Conservation (phyloP, 1,140 invertebrate genomes). For the Drosophila suzukii region DNA sequence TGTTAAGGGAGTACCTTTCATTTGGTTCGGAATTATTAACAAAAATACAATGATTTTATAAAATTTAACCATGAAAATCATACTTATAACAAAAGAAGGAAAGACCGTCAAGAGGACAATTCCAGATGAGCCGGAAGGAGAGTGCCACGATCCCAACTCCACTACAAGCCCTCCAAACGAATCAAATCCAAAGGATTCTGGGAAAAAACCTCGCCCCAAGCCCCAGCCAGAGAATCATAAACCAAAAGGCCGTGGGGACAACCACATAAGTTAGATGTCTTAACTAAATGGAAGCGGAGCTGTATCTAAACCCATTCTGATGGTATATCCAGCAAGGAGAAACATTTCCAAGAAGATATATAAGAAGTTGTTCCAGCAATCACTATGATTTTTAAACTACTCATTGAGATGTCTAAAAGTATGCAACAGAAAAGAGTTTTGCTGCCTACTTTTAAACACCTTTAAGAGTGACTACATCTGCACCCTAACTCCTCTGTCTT, state of each 20-base stretch:
- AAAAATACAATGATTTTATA: background rate
- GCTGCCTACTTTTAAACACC: too few species aligned
- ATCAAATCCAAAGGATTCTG: background rate
- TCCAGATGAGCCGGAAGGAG: constrained; percentile 1
- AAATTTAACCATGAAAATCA: constrained; percentile 40
- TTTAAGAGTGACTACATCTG: too few species aligned
- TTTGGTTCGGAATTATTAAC: background rate
- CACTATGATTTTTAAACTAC: too few species aligned
- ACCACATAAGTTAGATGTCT: background rate
- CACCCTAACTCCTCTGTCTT: too few species aligned
- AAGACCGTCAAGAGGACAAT: constrained; percentile 33
- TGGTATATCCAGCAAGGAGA: background rate
- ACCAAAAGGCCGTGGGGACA: background rate
- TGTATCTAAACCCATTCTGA: background rate
- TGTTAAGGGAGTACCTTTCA: background rate
- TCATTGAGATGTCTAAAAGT: too few species aligned
- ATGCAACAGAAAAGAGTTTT: too few species aligned
- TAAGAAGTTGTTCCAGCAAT: too few species aligned
- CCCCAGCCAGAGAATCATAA: background rate
- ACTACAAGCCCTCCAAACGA: background rate
- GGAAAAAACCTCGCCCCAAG: background rate
- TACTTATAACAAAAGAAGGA: constrained; percentile 47
- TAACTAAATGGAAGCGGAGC: too few species aligned
- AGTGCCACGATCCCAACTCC: background rate
- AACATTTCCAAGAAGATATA: background rate